Percentiles rank a stretch among this genome's conserved stretches.
These are phyloP conservation scores for Polypedilum vanderplanki DNA, from an alignment of 1,140 invertebrate genomes.

Conservation along the genomic window DNA sequence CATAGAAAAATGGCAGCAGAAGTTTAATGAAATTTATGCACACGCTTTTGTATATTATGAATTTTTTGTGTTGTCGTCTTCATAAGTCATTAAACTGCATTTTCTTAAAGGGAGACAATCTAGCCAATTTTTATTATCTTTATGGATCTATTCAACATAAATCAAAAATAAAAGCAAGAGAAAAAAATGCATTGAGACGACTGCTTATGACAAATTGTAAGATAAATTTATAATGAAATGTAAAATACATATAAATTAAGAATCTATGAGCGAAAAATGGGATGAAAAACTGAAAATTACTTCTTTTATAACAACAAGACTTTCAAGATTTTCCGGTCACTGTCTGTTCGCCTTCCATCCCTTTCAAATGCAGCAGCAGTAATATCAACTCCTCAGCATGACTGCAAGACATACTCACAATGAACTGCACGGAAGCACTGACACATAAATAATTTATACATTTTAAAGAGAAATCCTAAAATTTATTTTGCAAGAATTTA, in stretches of 20 bases:
- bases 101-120: not conserved
- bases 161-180: not conserved
- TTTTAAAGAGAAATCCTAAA: not conserved
- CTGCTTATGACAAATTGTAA: too few relatives aligned
- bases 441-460: conserved; percentile 22
- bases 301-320: too few relatives aligned
- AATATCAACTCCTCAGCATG: conserved; percentile 3
- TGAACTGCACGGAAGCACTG: conserved; percentile 23
- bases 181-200: too few relatives aligned
- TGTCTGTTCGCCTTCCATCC: too few relatives aligned
- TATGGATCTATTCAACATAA: conserved; percentile 9
- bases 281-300: too few relatives aligned
- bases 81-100: conserved; percentile 3
- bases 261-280: too few relatives aligned
- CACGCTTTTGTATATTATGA: not conserved
- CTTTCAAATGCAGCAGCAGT: too few relatives aligned
- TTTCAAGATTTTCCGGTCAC: too few relatives aligned
- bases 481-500: not conserved
- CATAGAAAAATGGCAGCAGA: too few relatives aligned
- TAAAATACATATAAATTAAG: too few relatives aligned
- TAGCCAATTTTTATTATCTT: conserved; percentile 7
- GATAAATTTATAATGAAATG: too few relatives aligned
- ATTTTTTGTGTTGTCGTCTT: not conserved
- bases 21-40: conserved; percentile 12
- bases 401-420: not conserved